Evolutionary conservation across 1,140 invertebrate genomes (phyloP).

Genomic region (Paramacrobiotus metropolitanus): DNA sequence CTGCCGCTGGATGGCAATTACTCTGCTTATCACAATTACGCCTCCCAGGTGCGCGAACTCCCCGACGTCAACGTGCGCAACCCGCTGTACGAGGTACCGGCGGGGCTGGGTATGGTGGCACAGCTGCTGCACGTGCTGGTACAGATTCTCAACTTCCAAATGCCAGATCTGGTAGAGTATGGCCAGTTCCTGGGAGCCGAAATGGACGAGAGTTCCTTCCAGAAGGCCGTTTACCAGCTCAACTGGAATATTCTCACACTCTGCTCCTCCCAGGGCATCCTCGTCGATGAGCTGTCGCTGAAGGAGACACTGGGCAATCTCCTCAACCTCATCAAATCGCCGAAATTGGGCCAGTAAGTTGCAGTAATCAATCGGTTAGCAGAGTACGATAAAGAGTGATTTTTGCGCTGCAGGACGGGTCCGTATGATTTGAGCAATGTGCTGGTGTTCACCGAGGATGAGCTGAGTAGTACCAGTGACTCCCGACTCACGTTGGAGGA

Average conservation of each 20-base stretch:
- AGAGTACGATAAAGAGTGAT: too few species aligned
- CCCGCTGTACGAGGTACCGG: constrained; percentile 2
- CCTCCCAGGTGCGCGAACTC: background rate
- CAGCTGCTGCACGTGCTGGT: background rate
- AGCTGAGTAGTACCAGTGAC: background rate
- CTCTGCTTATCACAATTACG: constrained; percentile 1
- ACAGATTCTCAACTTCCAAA: background rate
- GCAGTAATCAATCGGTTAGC: background rate
- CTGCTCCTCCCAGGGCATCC: background rate
- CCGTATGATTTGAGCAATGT: constrained; percentile 4
- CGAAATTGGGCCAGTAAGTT: background rate
- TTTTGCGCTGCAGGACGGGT: background rate
- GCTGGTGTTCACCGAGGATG: background rate
- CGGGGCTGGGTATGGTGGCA: background rate
- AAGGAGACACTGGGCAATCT: background rate
- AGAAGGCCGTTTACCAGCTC: background rate
- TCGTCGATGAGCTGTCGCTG: background rate
- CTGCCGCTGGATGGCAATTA: constrained; percentile 1
- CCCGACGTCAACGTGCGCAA: constrained; percentile 1
- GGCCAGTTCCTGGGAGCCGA: background rate
- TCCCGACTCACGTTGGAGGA: background rate
- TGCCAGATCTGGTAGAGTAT: background rate
- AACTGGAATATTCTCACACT: constrained; percentile 4
- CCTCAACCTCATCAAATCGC: background rate
- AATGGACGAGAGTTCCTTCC: background rate